Conservation (phyloP, 2,113 vertebrate genomes). For the Hypanus sabinus region DNA sequence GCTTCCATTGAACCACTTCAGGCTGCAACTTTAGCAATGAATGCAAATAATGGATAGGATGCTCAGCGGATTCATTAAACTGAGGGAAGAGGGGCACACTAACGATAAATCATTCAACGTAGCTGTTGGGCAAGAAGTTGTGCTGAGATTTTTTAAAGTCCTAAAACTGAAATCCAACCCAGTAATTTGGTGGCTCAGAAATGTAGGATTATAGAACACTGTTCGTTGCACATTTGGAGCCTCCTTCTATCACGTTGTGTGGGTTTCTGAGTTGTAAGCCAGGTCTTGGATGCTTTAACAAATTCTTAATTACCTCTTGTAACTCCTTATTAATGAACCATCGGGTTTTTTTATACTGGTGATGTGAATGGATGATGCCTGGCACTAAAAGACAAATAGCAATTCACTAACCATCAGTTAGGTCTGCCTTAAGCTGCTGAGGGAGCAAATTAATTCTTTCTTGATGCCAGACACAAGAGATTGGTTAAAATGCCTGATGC, state of each 20-base stretch:
- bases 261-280: background rate
- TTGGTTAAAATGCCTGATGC: background rate
- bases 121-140: background rate
- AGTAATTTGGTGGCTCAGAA: background rate
- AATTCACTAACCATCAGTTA: background rate
- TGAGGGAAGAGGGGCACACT: background rate
- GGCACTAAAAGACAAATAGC: background rate
- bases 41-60: background rate
- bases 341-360: background rate
- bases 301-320: background rate
- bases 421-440: background rate
- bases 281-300: background rate
- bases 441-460: background rate
- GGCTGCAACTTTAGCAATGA: background rate
- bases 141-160: background rate
- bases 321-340: background rate
- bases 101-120: background rate
- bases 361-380: background rate
- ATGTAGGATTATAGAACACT: background rate
- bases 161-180: background rate
- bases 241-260: too few species aligned
- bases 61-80: background rate
- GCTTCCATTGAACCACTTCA: background rate
- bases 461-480: background rate
- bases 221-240: background rate